Evolutionary conservation across 2,113 vertebrate species (phyloP).

Genomic region (Ia io): DNA sequence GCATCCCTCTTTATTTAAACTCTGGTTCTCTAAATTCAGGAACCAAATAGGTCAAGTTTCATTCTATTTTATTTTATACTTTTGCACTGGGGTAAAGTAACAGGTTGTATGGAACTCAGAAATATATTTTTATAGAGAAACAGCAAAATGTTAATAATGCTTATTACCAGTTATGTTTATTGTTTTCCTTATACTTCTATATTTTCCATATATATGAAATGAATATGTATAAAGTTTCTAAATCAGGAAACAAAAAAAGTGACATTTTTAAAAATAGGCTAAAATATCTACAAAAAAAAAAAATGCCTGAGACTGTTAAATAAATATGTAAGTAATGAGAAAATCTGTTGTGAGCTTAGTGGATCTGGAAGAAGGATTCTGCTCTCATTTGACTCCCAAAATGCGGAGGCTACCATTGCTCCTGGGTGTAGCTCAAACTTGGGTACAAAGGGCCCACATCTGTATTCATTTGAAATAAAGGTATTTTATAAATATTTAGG

Average conservation of each 20-base stretch:
- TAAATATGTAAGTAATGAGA: neutral
- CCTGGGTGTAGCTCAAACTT: neutral
- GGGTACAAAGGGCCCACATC: neutral
- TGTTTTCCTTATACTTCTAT: neutral
- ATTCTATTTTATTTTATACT: neutral
- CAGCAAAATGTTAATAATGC: neutral
- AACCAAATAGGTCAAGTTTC: neutral
- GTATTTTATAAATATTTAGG: neutral
- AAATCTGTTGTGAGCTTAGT: neutral
- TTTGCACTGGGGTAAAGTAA: neutral
- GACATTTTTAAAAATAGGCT: neutral
- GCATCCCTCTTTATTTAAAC: neutral
- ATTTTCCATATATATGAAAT: conserved; percentile 6
- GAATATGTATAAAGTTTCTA: neutral
- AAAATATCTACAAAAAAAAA: neutral
- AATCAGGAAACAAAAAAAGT: neutral
- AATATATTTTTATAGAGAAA: neutral
- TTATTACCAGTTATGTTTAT: neutral
- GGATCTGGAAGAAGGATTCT: neutral
- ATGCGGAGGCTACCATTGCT: neutral
- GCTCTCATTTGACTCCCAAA: too few relatives aligned
- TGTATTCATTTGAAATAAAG: neutral
- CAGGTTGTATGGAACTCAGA: neutral
- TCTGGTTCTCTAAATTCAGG: neutral
- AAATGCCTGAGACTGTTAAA: neutral